Conservation (phyloP, 30 jellyfish, hydroid and myxozoan genomes). For the Hydractinia echinata region DNA sequence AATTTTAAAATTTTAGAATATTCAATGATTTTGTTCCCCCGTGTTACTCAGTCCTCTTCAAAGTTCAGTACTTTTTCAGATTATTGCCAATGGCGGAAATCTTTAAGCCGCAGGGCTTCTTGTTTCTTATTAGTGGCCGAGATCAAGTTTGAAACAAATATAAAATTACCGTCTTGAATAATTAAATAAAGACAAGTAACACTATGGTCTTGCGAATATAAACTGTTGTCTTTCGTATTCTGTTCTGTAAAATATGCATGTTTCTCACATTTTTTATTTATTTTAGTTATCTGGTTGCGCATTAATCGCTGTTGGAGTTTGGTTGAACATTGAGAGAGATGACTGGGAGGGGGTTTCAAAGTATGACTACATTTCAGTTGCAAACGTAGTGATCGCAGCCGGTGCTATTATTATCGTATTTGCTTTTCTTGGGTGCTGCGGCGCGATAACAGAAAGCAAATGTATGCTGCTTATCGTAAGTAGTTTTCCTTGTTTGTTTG, state of each 20-base stretch:
- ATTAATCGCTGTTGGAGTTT: slow-evolving; percentile 34
- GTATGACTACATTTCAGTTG: slow-evolving; percentile 32
- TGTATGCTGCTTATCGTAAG: slow-evolving; percentile 35
- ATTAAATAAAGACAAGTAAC: no score
- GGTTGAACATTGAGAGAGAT: slow-evolving; percentile 36
- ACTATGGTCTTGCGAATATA: no score
- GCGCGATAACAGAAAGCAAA: slow-evolving; percentile 43
- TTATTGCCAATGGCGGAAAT: no score
- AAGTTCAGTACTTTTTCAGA: no score
- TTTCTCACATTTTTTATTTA: neutral
- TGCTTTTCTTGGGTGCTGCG: slow-evolving; percentile 51
- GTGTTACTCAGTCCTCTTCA: no score
- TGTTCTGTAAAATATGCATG: neutral
- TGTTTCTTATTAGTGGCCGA: neutral
- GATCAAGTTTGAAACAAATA: no score
- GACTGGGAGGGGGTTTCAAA: slow-evolving; percentile 34
- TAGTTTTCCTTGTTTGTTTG: neutral
- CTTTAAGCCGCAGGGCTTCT: no score
- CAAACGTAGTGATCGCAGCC: slow-evolving; percentile 33
- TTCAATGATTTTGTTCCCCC: no score
- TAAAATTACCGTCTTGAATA: no score
- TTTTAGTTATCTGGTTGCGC: slow-evolving; percentile 41
- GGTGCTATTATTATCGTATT: slow-evolving; percentile 34
- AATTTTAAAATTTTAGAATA: no score
- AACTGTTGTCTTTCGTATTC: neutral